Conservation (phyloP, 2,797 vertebrate genomes). For the Anolis apletophallus region DNA sequence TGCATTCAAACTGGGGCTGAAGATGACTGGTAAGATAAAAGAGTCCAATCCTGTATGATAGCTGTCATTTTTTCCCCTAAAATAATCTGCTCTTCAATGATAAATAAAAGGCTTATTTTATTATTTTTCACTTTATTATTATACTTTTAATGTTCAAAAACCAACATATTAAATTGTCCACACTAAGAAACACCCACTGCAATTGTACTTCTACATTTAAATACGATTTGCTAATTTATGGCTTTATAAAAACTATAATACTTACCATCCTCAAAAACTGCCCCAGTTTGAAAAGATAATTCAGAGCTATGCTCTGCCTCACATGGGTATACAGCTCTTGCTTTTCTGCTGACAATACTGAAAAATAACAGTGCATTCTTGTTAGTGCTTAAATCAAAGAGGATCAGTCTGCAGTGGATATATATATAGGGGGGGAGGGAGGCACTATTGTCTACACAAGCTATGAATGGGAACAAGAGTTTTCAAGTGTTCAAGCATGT, state of each 20-base stretch:
- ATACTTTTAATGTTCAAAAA: background rate
- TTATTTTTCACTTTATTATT: background rate
- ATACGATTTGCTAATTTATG: constrained; percentile 46
- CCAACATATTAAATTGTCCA: background rate
- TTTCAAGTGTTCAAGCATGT: constrained; percentile 23
- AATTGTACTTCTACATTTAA: constrained; percentile 32
- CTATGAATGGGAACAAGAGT: background rate
- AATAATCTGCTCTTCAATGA: background rate
- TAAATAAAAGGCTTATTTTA: background rate
- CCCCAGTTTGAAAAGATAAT: constrained; percentile 95
- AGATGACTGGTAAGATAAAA: background rate
- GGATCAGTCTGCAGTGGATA: constrained; percentile 37
- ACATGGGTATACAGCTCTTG: constrained; percentile 94
- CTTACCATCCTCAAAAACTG: constrained; percentile 97
- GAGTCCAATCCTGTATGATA: background rate
- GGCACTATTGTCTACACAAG: constrained; percentile 31
- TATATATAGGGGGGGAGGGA: background rate
- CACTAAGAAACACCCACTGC: background rate
- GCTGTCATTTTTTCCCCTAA: background rate
- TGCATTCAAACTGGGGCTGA: too few relatives aligned
- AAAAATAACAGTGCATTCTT: constrained; percentile 71
- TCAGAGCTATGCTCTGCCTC: constrained; percentile 97
- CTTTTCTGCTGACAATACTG: constrained; percentile 88
- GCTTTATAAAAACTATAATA: constrained; percentile 70
- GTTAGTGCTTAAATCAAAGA: constrained; percentile 25